Base-by-base conservation (phyloP, 2,888 invertebrate genomes). In the Lordiphosa andalusiaca region DNA sequence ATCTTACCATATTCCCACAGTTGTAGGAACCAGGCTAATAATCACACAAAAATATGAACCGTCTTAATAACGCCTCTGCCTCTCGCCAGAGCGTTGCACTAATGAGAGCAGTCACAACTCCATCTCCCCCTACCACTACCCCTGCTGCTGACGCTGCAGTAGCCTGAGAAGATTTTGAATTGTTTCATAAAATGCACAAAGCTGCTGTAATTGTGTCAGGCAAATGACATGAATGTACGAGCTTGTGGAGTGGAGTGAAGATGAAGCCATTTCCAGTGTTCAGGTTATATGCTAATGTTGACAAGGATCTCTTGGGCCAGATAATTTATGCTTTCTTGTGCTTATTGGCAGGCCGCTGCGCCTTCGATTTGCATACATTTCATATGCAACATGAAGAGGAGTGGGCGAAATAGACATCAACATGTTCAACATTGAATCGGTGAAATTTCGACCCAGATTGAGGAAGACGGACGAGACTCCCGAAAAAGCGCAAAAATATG, bases 91-190 rank as follows among this genome's bases (percentile, higher is more conserved):
- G 30, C 9, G 30, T 9, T 30, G 30, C 53, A 61, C 82, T 84
- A 83, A 83, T 83, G 84, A 83, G 80, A 68, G 65, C 83, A 50
- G 19, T 12, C 53, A 44, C 58, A 49, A 19, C 53, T 53, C 47
- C 42, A 55, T 38, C 36, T 49, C 36, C 55, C 7, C 7, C 19
- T 13, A 12, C 53, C 25, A 6, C 13, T 30, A 3, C 25, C 7
- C 7, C 25, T 25, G 25, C 25, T 48, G 39, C 54, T 51, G 37
- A 21, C 25, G 33, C 47, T 51, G 56, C 63, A 42, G 57, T 56
- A 73, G 77, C 77, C 82, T 78, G 77, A 78, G 77, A 78, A 78
- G 73, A 71, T 82, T 78, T 78, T 78, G 82, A 78, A 78, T 78
- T 78, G 77, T 78, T 78, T 78, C 77, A 78, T 78, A 78, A 78